Evolutionary conservation across 2,797 vertebrate species (phyloP), one percentile per base, ranked within the genome.

Genomic region (Periparus ater): DNA sequence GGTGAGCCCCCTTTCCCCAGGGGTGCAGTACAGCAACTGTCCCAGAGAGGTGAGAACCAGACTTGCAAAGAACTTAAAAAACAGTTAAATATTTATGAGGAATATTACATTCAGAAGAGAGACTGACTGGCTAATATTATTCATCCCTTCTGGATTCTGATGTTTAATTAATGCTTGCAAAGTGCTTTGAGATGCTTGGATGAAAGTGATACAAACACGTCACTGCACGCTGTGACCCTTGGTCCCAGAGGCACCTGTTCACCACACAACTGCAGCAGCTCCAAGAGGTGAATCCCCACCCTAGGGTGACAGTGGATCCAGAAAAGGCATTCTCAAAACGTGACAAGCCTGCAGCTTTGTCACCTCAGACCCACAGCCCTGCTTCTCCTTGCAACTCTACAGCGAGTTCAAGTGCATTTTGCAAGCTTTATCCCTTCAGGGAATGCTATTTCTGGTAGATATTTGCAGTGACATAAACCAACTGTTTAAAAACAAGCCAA

Each of bases 131-230:
- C 53, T 94, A 85, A 94, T 96, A 89, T 77, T 86, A 96, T 92
- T 93, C 92, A 92, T 88, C 85, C 55, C 62, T 90, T 57, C 85
- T 90, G 85, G 61, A 75, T 96, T 87, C 68, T 94, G 85, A 93
- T 90, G 83, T 94, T 91, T 95, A 90, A 96, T 94, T 93, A 89
- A 93, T 95, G 89, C 71, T 85, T 80, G 76, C 85, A 93, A 92
- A 94, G 82, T 68, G 79, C 89, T 95, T 95, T 91, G 95, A 96
- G 95, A 91, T 79, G 84, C 76, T 81, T 75, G 57, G 88, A 95
- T 95, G 85, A 91, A 96, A 93, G 86, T 2, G 78, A 73, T 55
- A 45, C 84, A 92, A 80, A 79, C 22, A 72, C 42, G 6, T 85
- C 81, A 91, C 61, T 1, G 7, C 30, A 22, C 3, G 0, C 62